Percentiles rank a stretch among this genome's conserved stretches.
phyloP scores from a whole-genome alignment of 2,888 invertebrate species.

The Erebia palarica region DNA sequence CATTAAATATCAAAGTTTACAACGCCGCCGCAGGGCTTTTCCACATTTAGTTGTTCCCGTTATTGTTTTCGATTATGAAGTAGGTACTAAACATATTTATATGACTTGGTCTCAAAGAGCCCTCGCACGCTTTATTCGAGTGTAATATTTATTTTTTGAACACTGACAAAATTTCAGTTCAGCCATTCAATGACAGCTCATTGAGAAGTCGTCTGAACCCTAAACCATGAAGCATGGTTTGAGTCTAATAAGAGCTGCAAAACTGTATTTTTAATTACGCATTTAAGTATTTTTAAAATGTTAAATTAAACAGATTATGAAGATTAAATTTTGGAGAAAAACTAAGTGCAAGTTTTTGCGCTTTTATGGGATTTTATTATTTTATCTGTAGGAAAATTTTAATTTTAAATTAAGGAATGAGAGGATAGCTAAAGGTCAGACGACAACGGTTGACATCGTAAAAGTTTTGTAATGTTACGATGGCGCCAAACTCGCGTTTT shows the following conservation, averaged over 20 bases:
- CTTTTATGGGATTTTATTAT: background rate
- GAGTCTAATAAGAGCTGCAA: no score
- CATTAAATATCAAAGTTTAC: constrained; percentile 8
- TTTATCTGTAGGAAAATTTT: background rate
- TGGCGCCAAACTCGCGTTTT: constrained; percentile 37
- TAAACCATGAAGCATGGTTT: no score
- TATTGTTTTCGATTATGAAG: constrained; percentile 3
- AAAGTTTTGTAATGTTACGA: constrained; percentile 65
- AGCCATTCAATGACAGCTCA: no score
- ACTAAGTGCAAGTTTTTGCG: background rate
- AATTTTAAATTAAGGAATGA: constrained; percentile 40
- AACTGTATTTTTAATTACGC: no score
- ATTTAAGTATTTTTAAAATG: no score
- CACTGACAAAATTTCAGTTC: background rate
- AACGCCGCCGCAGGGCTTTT: background rate
- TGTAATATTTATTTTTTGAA: background rate
- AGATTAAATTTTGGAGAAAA: no score
- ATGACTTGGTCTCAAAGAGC: background rate
- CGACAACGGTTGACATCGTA: constrained; percentile 56
- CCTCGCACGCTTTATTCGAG: background rate
- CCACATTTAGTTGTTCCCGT: background rate
- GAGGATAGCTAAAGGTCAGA: constrained; percentile 48
- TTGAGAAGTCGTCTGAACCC: no score
- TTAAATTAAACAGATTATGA: no score
- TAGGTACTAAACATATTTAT: background rate